phyloP scores from a whole-genome alignment of 1,140 invertebrate species.

The Laupala kohalensis region DNA sequence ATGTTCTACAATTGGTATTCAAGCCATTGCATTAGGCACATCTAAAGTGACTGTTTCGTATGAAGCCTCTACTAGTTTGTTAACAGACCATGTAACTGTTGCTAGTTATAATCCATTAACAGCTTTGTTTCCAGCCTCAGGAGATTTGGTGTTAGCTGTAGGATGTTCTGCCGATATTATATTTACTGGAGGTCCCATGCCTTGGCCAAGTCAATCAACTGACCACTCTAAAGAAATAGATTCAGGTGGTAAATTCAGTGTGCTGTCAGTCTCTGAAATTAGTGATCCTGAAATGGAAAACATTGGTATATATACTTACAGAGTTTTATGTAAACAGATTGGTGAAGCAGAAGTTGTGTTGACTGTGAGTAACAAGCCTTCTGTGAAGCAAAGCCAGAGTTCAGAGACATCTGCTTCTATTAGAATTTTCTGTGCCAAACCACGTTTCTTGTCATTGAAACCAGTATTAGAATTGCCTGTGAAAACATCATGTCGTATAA shows the following conservation, averaged over 20 bases:
- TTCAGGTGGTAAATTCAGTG: background rate
- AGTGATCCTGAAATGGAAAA: background rate
- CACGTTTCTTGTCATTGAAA: conserved; percentile 18
- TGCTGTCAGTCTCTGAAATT: background rate
- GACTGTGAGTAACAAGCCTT: conserved; percentile 24
- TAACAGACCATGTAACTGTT: conserved; percentile 49
- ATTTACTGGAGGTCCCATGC: conserved; percentile 45
- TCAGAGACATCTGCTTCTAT: conserved; percentile 28
- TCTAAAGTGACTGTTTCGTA: conserved; percentile 44
- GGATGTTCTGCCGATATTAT: conserved; percentile 44
- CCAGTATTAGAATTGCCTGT: conserved; percentile 13
- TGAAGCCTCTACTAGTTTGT: conserved; percentile 26
- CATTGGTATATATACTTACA: conserved; percentile 3
- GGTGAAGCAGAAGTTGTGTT: conserved; percentile 5
- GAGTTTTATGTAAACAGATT: conserved; percentile 5
- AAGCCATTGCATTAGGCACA: conserved; percentile 33
- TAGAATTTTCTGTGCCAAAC: conserved; percentile 32
- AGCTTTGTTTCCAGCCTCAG: conserved; percentile 35
- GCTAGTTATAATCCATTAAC: conserved; percentile 49
- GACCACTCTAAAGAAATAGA: conserved; percentile 18
- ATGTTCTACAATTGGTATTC: conserved; percentile 40
- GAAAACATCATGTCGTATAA: conserved; percentile 25
- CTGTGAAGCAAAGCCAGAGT: conserved; percentile 31
- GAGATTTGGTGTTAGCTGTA: conserved; percentile 46
- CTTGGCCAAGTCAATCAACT: conserved; percentile 39